Evolutionary conservation across 2,888 invertebrate species (phyloP).

Genomic region (Brachylomia viminalis): DNA sequence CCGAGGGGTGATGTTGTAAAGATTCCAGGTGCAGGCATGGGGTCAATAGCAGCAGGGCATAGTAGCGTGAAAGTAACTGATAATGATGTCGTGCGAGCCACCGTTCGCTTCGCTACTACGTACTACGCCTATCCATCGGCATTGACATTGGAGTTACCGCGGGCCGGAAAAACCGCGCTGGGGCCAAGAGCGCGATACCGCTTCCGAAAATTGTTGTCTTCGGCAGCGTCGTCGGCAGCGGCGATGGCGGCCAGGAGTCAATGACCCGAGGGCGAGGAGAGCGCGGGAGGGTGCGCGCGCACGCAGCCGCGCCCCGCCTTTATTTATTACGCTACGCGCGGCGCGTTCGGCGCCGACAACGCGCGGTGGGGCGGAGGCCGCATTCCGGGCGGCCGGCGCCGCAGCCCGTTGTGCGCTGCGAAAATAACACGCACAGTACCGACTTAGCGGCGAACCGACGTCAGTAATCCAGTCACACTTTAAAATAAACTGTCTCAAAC

Average conservation of each 20-base stretch:
- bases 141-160: slow-evolving; percentile 85
- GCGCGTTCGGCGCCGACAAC: slow-evolving; percentile 83
- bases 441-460: slow-evolving; percentile 75
- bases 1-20: slow-evolving; percentile 62
- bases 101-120: slow-evolving; percentile 37
- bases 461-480: slow-evolving; percentile 83
- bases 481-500: slow-evolving; percentile 87
- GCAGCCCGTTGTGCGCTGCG: slow-evolving; percentile 78
- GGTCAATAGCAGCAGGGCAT: slow-evolving; percentile 80
- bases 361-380: slow-evolving; percentile 88
- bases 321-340: slow-evolving; percentile 90
- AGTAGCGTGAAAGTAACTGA: slow-evolving; percentile 65
- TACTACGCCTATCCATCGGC: slow-evolving; percentile 77
- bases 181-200: slow-evolving; percentile 82
- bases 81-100: slow-evolving; percentile 26
- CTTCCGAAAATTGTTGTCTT: slow-evolving; percentile 84
- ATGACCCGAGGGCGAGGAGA: slow-evolving; percentile 87
- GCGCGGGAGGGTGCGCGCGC: slow-evolving; percentile 90
- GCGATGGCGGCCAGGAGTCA: slow-evolving; percentile 82
- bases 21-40: slow-evolving; percentile 75
- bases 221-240: slow-evolving; percentile 76
- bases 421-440: slow-evolving; percentile 85
- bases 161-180: slow-evolving; percentile 69
- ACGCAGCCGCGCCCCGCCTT: slow-evolving; percentile 90
- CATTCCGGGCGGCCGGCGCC: slow-evolving; percentile 85